Evolutionary conservation across 2,113 vertebrate genomes (phyloP), one percentile per base, ranked within the genome.

Genomic region (Oryzias curvinotus): DNA sequence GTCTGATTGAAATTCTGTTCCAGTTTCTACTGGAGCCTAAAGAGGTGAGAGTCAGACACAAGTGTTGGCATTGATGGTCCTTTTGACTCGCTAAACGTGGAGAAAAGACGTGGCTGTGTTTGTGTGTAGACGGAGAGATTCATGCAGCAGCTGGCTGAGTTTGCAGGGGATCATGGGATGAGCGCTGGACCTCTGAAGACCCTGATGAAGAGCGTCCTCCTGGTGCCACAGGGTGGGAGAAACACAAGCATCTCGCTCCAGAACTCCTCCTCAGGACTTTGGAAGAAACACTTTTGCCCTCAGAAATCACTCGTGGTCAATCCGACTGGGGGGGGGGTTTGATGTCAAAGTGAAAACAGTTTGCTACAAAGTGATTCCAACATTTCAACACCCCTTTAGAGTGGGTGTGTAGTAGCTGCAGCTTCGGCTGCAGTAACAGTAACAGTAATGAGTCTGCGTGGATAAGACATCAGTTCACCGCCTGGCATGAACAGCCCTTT

Each of bases 161-260:
- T 98, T 81, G 96, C 95, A 58, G 78, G 89, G 65, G 78, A 89
- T 74, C 94, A 98, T 63, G 94, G 95, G 82, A 95, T 99, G 90
- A 94, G 95, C 42, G 84, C 92, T 0, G 91, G 94, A 4, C 94
- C 95, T 14, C 84, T 99, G 72, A 94, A 89, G 79, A 94, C 88
- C 85, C 91, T 98, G 7, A 91, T 96, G 87, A 96, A 94, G 89
- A 97, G 94, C 54, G 83, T 97, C 63, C 93, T 98, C 0, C 84
- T 98, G 73, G 89, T 98, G 52, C 94, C 94, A 17, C 94, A 92
- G 14, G 95, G 97, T 98, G 85, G 89, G 91, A 57, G 2, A 45
- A 47, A 64, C 53, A 52, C 68, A 25, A 7, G 25, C 4, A 25
- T 12, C 16, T 16, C 7, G 48, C 14, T 12, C 8, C 26, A 28